Conservation (phyloP, 2,888 invertebrate species). For the Caenorhabditis japonica region DNA sequence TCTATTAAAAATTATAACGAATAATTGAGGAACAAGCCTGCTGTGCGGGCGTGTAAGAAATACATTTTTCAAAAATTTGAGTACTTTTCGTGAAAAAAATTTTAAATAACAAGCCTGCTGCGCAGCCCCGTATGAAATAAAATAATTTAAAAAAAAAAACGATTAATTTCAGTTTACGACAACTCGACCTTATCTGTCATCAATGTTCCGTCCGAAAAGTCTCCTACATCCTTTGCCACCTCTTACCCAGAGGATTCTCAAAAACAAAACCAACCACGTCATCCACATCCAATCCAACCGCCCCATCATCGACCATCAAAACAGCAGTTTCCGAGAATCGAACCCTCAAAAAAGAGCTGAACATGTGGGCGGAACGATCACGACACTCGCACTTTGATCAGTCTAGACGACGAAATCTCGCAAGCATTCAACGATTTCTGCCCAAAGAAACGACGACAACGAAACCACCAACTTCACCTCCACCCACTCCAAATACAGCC, state of each 20-base stretch:
- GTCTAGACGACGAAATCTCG: conserved; percentile 32
- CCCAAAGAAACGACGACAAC: conserved; percentile 1
- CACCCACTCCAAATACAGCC: neutral
- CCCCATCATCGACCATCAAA: conserved; percentile 12
- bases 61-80: no score
- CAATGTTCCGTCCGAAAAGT: conserved; percentile 22
- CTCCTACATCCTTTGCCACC: conserved; percentile 17
- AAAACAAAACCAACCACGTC: neutral
- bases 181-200: conserved; percentile 8
- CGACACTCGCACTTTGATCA: conserved; percentile 27
- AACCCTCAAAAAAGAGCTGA: conserved; percentile 6
- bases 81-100: no score
- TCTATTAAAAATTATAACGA: no score
- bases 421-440: conserved; percentile 32
- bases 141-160: no score
- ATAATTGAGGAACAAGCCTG: no score
- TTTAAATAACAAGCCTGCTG: no score
- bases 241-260: conserved; percentile 5
- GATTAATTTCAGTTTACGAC: conserved; percentile 21
- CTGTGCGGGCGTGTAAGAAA: no score
- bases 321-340: conserved; percentile 26
- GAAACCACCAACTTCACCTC: neutral
- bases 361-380: conserved; percentile 27
- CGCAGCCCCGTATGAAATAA: no score
- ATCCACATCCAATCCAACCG: no score